Percentiles rank a stretch among this genome's conserved stretches.
Conservation (phyloP, 2,113 vertebrate species). For the Cnemophilus loriae region DNA sequence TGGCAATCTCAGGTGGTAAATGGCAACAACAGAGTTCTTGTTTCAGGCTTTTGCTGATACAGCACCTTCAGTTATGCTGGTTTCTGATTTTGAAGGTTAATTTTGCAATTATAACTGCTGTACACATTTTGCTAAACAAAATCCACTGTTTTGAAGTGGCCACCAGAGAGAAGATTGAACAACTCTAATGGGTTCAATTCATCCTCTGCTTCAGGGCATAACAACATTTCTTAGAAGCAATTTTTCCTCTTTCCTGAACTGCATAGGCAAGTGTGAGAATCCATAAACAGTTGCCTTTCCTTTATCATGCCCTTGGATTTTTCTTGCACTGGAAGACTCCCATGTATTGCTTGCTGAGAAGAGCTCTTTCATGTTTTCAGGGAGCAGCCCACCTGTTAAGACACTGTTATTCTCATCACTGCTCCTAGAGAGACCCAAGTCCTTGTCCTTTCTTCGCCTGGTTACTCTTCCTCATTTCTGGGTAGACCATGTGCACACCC, state of each 20-base stretch:
- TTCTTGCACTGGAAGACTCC: background rate
- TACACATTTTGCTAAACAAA: background rate
- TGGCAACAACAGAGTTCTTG: background rate
- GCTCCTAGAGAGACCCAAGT: background rate
- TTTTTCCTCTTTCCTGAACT: background rate
- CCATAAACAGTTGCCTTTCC: background rate
- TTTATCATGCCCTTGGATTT: conserved; percentile 4
- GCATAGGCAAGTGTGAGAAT: background rate
- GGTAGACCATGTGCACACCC: background rate
- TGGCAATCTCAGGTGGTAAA: background rate
- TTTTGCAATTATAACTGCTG: conserved; percentile 27
- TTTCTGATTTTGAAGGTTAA: conserved; percentile 46
- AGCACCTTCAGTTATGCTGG: background rate
- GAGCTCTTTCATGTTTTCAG: background rate
- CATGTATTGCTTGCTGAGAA: background rate
- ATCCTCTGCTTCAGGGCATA: conserved; percentile 39
- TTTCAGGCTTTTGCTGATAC: background rate
- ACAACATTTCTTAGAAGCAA: background rate
- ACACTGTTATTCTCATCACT: background rate
- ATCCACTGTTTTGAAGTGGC: conserved; percentile 5
- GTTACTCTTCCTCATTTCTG: background rate
- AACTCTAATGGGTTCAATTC: background rate
- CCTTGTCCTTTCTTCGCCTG: background rate
- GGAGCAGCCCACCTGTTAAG: background rate
- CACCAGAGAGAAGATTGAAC: conserved; percentile 8